Conservation (phyloP, 2,888 invertebrate species). For the Amphimallon solstitiale region DNA sequence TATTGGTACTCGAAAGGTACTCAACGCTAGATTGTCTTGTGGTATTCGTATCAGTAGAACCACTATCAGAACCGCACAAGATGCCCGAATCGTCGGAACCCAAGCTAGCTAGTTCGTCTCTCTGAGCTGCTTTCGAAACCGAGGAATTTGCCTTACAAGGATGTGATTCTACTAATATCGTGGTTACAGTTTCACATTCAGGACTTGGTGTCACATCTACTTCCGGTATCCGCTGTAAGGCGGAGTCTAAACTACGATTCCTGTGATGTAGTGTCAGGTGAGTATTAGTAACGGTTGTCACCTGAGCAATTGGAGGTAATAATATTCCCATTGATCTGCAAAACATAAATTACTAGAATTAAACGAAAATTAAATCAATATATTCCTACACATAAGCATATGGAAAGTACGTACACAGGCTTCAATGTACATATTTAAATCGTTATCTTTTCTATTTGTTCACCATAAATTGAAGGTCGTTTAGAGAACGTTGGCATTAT, state of each 20-base stretch:
- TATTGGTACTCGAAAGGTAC: conserved; percentile 64
- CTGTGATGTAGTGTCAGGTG: conserved; percentile 80
- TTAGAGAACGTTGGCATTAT: no score
- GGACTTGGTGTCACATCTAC: conserved; percentile 77
- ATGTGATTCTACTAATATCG: conserved; percentile 45
- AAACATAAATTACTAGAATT: conserved; percentile 40
- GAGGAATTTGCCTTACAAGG: conserved; percentile 54
- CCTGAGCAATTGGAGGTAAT: conserved; percentile 70
- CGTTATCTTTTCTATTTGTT: no score
- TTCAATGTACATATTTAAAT: no score
- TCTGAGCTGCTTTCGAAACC: conserved; percentile 64
- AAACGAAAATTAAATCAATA: no score
- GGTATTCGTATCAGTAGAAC: conserved; percentile 63
- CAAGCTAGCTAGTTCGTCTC: conserved; percentile 70
- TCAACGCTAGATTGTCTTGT: conserved; percentile 67
- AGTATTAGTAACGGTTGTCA: conserved; percentile 63
- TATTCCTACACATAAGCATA: no score
- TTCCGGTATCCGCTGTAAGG: conserved; percentile 89
- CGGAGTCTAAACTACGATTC: conserved; percentile 90
- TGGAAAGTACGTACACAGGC: no score
- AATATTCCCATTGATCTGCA: conserved; percentile 74
- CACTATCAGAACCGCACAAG: conserved; percentile 70
- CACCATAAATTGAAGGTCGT: no score
- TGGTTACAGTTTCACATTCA: conserved; percentile 67
- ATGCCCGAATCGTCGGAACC: conserved; percentile 87